A percentile compares a stretch with the other conserved stretches of the same genome.
Conservation (phyloP, 2,888 invertebrate species). For the Nasonovia ribisnigri region DNA sequence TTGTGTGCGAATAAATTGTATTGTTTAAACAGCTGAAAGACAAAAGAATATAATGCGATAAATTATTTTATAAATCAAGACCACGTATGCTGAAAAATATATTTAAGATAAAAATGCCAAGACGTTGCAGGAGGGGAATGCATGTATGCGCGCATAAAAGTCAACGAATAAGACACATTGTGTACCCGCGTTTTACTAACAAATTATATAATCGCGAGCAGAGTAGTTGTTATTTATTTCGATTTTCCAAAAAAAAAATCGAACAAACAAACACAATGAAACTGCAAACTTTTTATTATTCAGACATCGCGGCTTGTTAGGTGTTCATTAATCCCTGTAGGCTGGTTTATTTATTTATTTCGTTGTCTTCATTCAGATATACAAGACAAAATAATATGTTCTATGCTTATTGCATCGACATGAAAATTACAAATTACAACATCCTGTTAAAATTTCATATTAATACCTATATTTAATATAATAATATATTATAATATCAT, state of each 20-base stretch:
- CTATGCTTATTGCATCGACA: background rate
- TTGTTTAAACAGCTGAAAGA: slow-evolving; percentile 19
- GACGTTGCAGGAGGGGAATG: background rate
- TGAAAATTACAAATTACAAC: background rate
- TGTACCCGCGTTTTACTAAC: background rate
- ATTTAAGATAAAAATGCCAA: background rate
- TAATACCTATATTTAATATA: background rate
- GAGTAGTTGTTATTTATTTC: background rate
- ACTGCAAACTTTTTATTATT: background rate
- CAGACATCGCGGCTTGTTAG: background rate
- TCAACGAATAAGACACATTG: background rate
- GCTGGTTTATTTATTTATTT: background rate
- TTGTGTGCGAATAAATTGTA: slow-evolving; percentile 33
- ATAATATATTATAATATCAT: background rate
- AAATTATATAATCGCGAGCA: background rate
- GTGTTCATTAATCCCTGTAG: background rate
- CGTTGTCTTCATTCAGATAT: background rate
- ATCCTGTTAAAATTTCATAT: background rate
- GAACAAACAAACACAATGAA: background rate
- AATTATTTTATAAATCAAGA: slow-evolving; percentile 52
- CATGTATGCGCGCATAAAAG: background rate
- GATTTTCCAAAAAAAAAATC: background rate
- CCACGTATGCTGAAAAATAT: background rate
- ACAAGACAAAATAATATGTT: background rate
- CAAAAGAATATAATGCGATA: slow-evolving; percentile 55